A percentile compares a stretch with the other conserved stretches of the same genome.
Evolutionary conservation across 2,113 vertebrate species (phyloP).

Genomic region (Falcunculus frontatus): DNA sequence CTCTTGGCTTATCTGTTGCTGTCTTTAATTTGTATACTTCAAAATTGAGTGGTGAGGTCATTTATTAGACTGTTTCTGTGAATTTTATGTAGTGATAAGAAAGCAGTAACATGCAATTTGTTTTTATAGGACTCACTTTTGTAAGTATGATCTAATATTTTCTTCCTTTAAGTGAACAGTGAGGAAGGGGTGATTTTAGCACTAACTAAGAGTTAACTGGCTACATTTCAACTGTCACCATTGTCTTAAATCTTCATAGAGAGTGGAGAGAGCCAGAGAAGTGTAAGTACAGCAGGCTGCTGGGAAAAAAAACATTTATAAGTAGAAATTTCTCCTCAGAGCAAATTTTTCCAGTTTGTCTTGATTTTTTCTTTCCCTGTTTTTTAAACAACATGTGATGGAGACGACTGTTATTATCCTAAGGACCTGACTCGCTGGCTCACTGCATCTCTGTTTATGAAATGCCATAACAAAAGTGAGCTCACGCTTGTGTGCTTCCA

Average conservation of each 20-base stretch:
- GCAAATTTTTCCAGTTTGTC: slow-evolving; percentile 32
- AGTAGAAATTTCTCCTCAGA: slow-evolving; percentile 50
- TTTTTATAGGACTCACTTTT: slow-evolving; percentile 55
- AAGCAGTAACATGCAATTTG: slow-evolving; percentile 49
- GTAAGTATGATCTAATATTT: slow-evolving; percentile 7
- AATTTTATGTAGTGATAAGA: slow-evolving; percentile 54
- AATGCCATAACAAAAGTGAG: slow-evolving; percentile 82
- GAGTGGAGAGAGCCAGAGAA: background rate
- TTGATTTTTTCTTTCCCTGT: background rate
- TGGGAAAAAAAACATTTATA: background rate
- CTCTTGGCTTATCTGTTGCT: slow-evolving; percentile 40
- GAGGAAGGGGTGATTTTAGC: slow-evolving; percentile 6
- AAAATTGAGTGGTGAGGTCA: slow-evolving; percentile 57
- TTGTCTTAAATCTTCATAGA: slow-evolving; percentile 28
- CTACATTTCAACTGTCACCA: slow-evolving; percentile 33
- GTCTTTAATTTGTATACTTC: slow-evolving; percentile 60
- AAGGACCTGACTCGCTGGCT: slow-evolving; percentile 67
- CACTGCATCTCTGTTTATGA: slow-evolving; percentile 73
- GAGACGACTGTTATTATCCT: slow-evolving; percentile 50
- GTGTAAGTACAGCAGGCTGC: slow-evolving; percentile 5
- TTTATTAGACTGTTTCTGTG: slow-evolving; percentile 61
- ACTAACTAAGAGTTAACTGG: slow-evolving; percentile 44
- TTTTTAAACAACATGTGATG: slow-evolving; percentile 50
- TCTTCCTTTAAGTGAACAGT: slow-evolving; percentile 23
- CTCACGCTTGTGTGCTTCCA: slow-evolving; percentile 76